phyloP scores from a whole-genome alignment of 2,797 vertebrate genomes.

The Rousettus madagascariensis region DNA sequence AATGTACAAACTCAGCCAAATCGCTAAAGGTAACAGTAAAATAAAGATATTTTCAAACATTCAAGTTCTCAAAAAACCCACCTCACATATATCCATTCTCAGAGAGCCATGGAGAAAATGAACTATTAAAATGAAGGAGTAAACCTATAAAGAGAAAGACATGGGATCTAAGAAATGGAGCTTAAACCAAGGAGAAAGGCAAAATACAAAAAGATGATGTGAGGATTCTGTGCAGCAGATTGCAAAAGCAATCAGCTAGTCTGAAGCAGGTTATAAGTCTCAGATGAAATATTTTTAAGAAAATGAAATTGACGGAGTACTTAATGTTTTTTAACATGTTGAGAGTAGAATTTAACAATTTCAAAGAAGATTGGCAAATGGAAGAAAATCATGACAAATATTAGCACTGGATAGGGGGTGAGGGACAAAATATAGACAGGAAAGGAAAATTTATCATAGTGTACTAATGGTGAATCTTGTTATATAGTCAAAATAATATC shows the following conservation, averaged over 20 bases:
- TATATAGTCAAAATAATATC: not conserved
- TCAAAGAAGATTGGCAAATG: not conserved
- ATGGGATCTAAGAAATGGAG: not conserved
- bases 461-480: not conserved
- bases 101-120: not conserved
- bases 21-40: not conserved
- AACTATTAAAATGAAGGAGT: not conserved
- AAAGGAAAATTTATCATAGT: not conserved
- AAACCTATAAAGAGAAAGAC: not conserved
- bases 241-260: not conserved
- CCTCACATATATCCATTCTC: not conserved
- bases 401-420: not conserved
- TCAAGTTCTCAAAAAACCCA: not conserved
- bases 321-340: not conserved
- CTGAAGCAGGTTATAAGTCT: not conserved
- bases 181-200: not conserved
- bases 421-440: not conserved
- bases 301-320: not conserved
- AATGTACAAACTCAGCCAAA: not conserved
- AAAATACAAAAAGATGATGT: not conserved
- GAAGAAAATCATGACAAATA: not conserved
- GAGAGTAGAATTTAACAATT: not conserved
- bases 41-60: not conserved
- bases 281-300: not conserved
- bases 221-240: not conserved